Evolutionary conservation across 2,113 vertebrate species (phyloP).

Genomic region (Sphyrna mokarran): DNA sequence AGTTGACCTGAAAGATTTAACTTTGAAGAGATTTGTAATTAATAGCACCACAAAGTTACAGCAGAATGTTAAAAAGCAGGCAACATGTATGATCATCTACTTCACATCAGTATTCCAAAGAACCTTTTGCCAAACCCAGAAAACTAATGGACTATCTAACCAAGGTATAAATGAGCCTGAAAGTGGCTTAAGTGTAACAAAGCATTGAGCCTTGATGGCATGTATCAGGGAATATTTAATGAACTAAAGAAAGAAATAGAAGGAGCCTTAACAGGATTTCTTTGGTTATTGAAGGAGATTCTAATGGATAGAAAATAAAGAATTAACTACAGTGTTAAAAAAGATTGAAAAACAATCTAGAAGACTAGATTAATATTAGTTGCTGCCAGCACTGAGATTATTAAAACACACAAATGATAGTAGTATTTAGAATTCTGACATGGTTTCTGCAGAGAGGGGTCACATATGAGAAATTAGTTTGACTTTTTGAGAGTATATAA

Average conservation of each 20-base stretch:
- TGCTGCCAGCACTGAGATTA: neutral
- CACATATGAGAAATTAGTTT: conserved; percentile 5
- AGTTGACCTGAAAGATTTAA: neutral
- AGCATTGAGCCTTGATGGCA: neutral
- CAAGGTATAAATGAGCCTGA: neutral
- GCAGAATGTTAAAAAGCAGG: neutral
- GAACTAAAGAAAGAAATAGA: neutral
- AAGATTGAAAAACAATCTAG: neutral
- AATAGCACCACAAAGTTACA: neutral
- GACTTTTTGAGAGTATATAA: neutral
- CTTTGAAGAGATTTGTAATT: neutral
- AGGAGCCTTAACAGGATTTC: neutral
- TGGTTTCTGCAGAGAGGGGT: conserved; percentile 7
- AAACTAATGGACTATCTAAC: neutral
- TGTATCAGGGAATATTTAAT: neutral
- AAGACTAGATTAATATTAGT: neutral
- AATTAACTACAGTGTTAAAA: neutral
- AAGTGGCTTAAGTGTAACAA: neutral
- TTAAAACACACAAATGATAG: neutral
- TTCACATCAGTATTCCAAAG: neutral
- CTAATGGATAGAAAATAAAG: neutral
- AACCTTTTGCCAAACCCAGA: neutral
- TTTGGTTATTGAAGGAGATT: neutral
- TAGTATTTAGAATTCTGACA: neutral
- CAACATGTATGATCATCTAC: neutral